Evolutionary conservation across 2,113 vertebrate genomes (phyloP), one percentile per base, ranked within the genome.

Genomic region (Archilochus colubris): DNA sequence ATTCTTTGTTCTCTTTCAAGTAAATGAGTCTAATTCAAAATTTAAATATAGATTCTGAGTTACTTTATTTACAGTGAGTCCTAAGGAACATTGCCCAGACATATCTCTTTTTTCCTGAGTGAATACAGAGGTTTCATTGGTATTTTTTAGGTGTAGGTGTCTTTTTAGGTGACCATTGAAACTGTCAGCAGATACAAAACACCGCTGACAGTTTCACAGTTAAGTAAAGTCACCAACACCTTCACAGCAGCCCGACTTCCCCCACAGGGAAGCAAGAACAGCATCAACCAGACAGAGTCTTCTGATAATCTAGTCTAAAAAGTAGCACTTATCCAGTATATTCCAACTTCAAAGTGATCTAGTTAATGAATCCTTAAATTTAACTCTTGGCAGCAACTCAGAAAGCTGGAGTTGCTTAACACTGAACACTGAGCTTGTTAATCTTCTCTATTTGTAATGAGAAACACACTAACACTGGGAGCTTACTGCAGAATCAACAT

Each of bases 391-490:
- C 70, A 94, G 55, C 36, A 87, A 72, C 73, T 84, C 78, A 84
- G 82, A 72, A 68, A 79, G 81, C 61, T 67, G 55, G n/a, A 83
- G 23, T 51, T 86, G 51, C 14, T 0, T 62, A 66, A 62, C 31
- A 70, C 10, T 23, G 36, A 66, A 58, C 31, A 77, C 10, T 20
- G n/a, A 74, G 68, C 20, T 58, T 46, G 80, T 79, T 75, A 66
- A 61, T 55, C 83, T 51, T 80, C 59, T 94, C 30, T 74, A 51
- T 92, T 94, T 96, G 84, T 94, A 89, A 94, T 88, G 77, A 86
- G 63, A 89, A 36, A 43, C 13, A 43, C 15, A 44, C 23, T 61
- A 81, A 55, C 24, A n/a, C 25, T 43, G 48, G 30, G 57, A 92
- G 23, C 28, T 81, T 33, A n/a, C 69, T 81, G 89, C 84, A 81